Base-by-base conservation (phyloP, 2,797 vertebrate species). In the Coregonus ussuriensis region DNA sequence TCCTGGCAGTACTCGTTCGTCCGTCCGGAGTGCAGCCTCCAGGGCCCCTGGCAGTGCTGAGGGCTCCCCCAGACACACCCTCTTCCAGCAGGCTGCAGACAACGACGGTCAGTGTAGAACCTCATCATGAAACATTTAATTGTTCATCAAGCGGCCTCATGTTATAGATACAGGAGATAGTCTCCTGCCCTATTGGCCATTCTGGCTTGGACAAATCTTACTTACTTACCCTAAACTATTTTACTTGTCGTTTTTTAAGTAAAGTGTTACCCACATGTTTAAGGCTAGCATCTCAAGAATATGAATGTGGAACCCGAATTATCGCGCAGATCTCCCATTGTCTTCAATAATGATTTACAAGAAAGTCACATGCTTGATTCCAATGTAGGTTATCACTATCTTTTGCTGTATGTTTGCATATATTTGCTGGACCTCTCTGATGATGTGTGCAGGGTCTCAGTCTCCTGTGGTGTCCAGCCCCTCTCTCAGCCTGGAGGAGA, bases 1-100 rank as follows among this genome's bases (percentile, higher is more conserved):
- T 76, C 85, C 81, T 52, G 82, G 86, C 91, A 95, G 94, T 86
- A 93, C 93, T 89, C 92, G 86, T 80, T 94, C 90, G 89, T 94
- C 87, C 0, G 63, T 92, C 91, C 0, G 86, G 81, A 92, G 85
- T 0, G 82, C 65, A 75, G 41, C 82, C 29, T 81, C 78, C 80
- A 92, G 93, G 84, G 89, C 89, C 66, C 88, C 92, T 5, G 89
- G 87, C 54, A 94, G 93, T 75, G 77, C 79, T 35, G 94, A 95
- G 84, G 89, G 90, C 21, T 92, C 94, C 82, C 90, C 93, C 74
- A 91, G 90, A 86, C 90, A 88, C 87, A 85, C 84, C 72, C 91
- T 77, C 67, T 78, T 85, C 51, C 77, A 37, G 71, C 16, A 79
- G 80, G 72, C 82, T 72, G 33, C 82, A 83, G 83, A 86, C 66